These are phyloP conservation scores for Lichenostomus cassidix DNA, from an alignment of 2,113 vertebrate genomes.

Conservation along the genomic window DNA sequence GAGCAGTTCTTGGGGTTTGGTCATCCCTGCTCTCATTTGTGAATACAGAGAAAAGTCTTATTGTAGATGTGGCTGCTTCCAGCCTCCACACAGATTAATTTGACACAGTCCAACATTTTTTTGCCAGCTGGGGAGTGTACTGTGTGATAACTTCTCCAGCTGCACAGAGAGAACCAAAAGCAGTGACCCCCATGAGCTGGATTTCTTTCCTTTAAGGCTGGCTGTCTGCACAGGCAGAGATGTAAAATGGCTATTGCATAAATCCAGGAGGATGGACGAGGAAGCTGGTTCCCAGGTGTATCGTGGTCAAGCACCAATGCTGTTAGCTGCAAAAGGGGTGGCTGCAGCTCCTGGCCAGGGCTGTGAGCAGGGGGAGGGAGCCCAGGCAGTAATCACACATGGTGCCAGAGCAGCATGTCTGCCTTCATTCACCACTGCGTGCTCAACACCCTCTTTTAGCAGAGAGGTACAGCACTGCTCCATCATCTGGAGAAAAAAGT, in stretches of 20 bases:
- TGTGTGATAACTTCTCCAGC: not conserved
- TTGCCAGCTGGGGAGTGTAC: not conserved
- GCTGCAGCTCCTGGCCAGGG: not conserved
- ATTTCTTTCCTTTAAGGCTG: not conserved
- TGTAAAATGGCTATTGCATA: not conserved
- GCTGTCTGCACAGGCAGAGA: not conserved
- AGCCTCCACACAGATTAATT: not conserved
- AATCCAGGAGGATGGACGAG: not conserved
- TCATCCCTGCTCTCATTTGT: not conserved
- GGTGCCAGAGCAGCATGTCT: not conserved
- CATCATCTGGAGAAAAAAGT: not conserved
- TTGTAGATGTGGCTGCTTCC: not conserved
- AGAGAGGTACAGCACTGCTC: not conserved
- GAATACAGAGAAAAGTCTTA: not conserved
- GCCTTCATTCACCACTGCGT: rapidly evolving
- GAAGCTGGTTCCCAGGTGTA: not conserved
- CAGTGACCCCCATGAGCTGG: not conserved
- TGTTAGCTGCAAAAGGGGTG: not conserved
- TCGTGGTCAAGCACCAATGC: not conserved
- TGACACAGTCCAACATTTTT: not conserved
- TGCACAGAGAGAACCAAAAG: not conserved
- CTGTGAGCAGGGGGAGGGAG: not conserved
- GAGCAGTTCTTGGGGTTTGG: not conserved
- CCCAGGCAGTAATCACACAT: rapidly evolving
- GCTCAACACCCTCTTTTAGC: not conserved